Evolutionary conservation across 2,888 invertebrate genomes (phyloP).

Genomic region (Heteropelma amictum): DNA sequence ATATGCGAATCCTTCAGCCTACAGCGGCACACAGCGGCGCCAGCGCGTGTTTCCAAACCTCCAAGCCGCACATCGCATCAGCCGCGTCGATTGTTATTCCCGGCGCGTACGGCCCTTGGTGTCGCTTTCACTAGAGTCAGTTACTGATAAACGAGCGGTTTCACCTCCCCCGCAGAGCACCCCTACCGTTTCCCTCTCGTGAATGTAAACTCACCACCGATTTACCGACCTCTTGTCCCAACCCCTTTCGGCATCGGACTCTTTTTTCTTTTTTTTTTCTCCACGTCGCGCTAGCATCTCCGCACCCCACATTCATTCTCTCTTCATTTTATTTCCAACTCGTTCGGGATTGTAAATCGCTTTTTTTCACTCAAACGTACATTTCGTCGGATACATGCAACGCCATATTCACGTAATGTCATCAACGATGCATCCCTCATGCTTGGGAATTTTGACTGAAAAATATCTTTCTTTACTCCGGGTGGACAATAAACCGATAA

Average conservation of each 20-base stretch:
- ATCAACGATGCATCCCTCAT: neutral
- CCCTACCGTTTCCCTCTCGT: slow-evolving; percentile 60
- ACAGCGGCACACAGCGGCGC: slow-evolving; percentile 9
- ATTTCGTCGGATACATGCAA: slow-evolving; percentile 18
- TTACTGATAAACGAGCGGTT: slow-evolving; percentile 78
- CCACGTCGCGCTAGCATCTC: neutral
- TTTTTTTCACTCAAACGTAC: slow-evolving; percentile 69
- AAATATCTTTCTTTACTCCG: no score
- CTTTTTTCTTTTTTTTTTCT: no score
- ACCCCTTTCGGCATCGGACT: slow-evolving; percentile 38
- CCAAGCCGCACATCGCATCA: slow-evolving; percentile 7
- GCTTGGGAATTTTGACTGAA: neutral
- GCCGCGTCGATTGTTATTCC: slow-evolving; percentile 74
- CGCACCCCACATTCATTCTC: neutral
- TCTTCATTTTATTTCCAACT: slow-evolving; percentile 7
- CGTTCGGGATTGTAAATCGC: slow-evolving; percentile 63
- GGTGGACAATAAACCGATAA: no score
- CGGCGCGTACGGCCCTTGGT: slow-evolving; percentile 73
- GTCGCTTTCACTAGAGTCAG: slow-evolving; percentile 77
- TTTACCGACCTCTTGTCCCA: slow-evolving; percentile 23
- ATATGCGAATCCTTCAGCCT: neutral
- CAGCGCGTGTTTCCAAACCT: slow-evolving; percentile 40
- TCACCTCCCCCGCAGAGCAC: slow-evolving; percentile 55
- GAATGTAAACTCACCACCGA: slow-evolving; percentile 73
- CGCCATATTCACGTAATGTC: neutral